A percentile compares a stretch with the other conserved stretches of the same genome.
Evolutionary conservation across 2,888 invertebrate species (phyloP).

Genomic region (Meiosimyza decipiens): DNA sequence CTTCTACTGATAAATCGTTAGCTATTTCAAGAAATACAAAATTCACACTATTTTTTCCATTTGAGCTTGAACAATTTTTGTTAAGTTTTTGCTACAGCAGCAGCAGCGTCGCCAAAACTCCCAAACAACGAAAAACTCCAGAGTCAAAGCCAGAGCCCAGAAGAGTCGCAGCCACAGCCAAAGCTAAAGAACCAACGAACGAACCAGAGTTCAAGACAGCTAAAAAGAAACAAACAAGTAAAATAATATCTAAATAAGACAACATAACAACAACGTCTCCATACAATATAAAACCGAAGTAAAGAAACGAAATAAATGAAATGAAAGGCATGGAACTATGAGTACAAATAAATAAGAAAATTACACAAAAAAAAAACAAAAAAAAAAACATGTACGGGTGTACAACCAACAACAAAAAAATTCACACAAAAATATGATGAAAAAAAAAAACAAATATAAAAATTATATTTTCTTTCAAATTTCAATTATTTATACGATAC

Average conservation of each 20-base stretch:
- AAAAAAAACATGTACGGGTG: conserved; percentile 36
- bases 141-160: too few species aligned
- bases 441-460: conserved; percentile 38
- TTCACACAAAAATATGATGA: conserved; percentile 16
- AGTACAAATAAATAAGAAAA: conserved; percentile 34
- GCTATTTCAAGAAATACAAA: too few species aligned
- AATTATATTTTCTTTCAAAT: conserved; percentile 39
- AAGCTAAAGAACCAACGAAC: conserved; percentile 13
- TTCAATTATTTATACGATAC: conserved; percentile 32
- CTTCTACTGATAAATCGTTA: too few species aligned
- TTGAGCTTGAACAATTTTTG: too few species aligned
- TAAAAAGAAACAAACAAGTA: conserved; percentile 30
- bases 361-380: conserved; percentile 33
- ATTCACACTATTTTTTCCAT: too few species aligned
- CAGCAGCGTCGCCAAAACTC: too few species aligned
- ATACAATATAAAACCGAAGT: conserved; percentile 16
- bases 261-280: conserved; percentile 35
- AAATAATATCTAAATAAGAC: conserved; percentile 34
- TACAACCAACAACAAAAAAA: conserved; percentile 34
- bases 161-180: neutral
- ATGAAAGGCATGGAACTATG: conserved; percentile 34
- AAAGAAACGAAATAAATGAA: conserved; percentile 6
- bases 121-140: too few species aligned
- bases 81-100: too few species aligned
- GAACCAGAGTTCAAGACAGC: conserved; percentile 27